phyloP scores from a whole-genome alignment of 2,888 invertebrate genomes.

The Drosophila kambysellisi region DNA sequence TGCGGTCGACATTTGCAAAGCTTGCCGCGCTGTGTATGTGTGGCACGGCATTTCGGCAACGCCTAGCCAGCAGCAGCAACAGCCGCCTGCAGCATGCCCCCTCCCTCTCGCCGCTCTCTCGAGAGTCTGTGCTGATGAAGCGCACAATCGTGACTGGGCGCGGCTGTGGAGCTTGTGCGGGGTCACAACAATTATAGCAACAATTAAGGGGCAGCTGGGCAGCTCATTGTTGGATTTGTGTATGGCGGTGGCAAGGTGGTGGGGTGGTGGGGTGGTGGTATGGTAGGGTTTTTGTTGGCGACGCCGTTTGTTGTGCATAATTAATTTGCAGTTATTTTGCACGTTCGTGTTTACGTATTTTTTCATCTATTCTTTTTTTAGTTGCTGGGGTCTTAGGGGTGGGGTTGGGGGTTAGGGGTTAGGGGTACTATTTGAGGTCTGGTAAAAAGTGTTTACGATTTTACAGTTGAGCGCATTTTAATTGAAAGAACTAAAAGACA shows the following conservation, averaged over 20 bases:
- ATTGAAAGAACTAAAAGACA: slow-evolving; percentile 73
- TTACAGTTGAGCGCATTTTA: slow-evolving; percentile 75
- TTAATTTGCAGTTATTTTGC: slow-evolving; percentile 73
- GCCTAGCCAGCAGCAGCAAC: slow-evolving; percentile 8
- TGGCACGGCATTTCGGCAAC: slow-evolving; percentile 29
- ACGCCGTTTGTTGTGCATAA: slow-evolving; percentile 75
- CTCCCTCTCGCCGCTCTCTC: neutral
- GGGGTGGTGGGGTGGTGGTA: neutral
- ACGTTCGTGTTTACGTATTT: slow-evolving; percentile 37
- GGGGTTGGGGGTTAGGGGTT: neutral
- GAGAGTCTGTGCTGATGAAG: slow-evolving; percentile 50
- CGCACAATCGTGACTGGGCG: slow-evolving; percentile 56
- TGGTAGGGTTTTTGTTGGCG: neutral
- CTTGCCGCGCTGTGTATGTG: slow-evolving; percentile 26
- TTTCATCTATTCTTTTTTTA: slow-evolving; percentile 1
- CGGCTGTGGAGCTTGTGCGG: slow-evolving; percentile 31
- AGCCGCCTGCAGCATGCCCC: neutral
- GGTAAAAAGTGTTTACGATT: slow-evolving; percentile 74
- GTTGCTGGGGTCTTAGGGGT: too few relatives aligned
- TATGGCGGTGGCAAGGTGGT: neutral
- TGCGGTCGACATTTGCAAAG: slow-evolving; percentile 76
- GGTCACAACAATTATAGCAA: slow-evolving; percentile 72
- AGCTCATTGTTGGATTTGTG: slow-evolving; percentile 51
- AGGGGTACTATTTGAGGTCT: neutral
- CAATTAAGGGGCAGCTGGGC: slow-evolving; percentile 73